These are phyloP conservation scores for Tenualosa thibaudeaui DNA, from an alignment of 2,797 vertebrate genomes.

Conservation along the genomic window DNA sequence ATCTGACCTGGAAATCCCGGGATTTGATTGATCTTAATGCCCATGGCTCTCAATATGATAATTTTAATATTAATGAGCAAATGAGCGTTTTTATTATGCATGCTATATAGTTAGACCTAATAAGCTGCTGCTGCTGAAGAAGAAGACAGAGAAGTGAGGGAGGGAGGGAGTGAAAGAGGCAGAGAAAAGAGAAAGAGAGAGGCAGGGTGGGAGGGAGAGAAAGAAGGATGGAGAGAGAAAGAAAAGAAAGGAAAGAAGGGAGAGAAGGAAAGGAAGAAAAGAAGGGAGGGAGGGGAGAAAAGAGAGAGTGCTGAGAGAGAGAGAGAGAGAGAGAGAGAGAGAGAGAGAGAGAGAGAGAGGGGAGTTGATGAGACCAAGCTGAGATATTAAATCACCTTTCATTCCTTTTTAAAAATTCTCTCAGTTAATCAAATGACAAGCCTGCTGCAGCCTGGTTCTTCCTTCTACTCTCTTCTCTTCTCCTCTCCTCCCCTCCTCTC, in stretches of 20 bases:
- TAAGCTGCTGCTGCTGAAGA: conserved; percentile 87
- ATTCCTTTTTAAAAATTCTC: conserved; percentile 94
- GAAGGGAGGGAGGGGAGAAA: conserved; percentile 32
- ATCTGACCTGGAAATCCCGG: conserved; percentile 99
- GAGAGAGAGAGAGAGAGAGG: conserved; percentile 72
- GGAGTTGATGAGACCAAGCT: conserved; percentile 97
- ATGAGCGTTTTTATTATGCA: conserved; percentile 99
- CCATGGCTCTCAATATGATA: conserved; percentile 99
- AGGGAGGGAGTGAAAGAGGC: not conserved
- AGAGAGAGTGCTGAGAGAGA: conserved; percentile 35
- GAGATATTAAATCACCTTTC: conserved; percentile 99
- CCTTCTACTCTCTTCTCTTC: not conserved
- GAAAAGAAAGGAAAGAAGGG: conserved; percentile 28
- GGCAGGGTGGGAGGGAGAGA: not conserved
- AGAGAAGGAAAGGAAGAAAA: not conserved
- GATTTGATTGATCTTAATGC: conserved; percentile 99
- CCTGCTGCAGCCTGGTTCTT: conserved; percentile 46
- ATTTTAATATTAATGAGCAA: conserved; percentile 99
- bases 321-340: conserved; percentile 47
- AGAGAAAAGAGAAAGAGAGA: not conserved
- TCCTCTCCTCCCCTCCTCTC: not conserved
- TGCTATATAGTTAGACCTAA: conserved; percentile 99
- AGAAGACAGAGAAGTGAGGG: conserved; percentile 39
- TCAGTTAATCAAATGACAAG: conserved; percentile 95
- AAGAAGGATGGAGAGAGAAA: conserved; percentile 30